Base-by-base conservation (phyloP, 37 sponge, comb jelly and placozoan species). In the Oscarella lobularis region DNA sequence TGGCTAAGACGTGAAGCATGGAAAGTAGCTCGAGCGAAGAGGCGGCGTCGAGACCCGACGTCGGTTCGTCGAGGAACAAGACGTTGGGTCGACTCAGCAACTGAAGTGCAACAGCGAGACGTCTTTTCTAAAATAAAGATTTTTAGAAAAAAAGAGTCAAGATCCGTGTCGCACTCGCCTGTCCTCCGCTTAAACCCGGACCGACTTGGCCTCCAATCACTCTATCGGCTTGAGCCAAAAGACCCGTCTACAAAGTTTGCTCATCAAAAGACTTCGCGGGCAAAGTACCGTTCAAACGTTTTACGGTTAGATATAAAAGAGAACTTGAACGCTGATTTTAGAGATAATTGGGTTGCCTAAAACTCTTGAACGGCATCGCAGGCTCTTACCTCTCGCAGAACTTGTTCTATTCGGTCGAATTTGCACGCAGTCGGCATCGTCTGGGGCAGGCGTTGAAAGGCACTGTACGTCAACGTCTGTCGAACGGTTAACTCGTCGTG, bases 171-270 rank as follows among this genome's bases (percentile, higher is more conserved):
- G n/a, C n/a, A n/a, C n/a, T n/a, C n/a, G n/a, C n/a, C n/a, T 68
- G n/a, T 20, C 71, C 71, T 32, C 71, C 71, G 31, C 71, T 68
- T 31, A 68, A 4, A 4, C 6, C 71, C 4, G n/a, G n/a, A n/a
- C 71, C 71, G n/a, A 34, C 31, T n/a, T 31, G 29, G 33, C 71
- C n/a, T 68, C 29, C 71, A 34, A 4, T 20, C 6, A 4, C 71
- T 4, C 4, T 68, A 31, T 68, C 71, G 30, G 88, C 91, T 40
- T 85, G 73, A 37, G 76, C 77, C 32, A 36, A 37, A 39, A 94
- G 75, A 27, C 88, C 88, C 32, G 81, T 87, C 71, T 68, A 29
- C n/a, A n/a, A n/a, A n/a, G n/a, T n/a, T n/a, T n/a, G n/a, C n/a
- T n/a, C n/a, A n/a, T n/a, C n/a, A n/a, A n/a, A n/a, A n/a, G n/a